Base-by-base conservation (phyloP, 2,888 invertebrate species). In the Pogonocherus hispidulus region DNA sequence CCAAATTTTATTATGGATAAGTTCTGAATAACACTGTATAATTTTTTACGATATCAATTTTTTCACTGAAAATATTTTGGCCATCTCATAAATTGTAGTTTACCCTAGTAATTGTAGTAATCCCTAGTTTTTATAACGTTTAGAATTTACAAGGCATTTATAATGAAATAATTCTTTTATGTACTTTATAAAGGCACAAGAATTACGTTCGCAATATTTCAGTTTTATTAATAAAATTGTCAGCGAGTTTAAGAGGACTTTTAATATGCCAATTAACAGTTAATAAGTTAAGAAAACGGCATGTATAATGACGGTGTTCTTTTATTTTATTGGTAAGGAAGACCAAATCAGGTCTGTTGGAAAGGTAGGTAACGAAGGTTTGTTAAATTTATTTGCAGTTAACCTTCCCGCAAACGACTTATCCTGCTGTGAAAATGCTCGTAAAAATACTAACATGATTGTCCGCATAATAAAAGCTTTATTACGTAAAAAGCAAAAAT, bases 381-480 rank as follows among this genome's bases (percentile, higher is more conserved):
- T 74, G 73, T 70, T 74, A 76, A 76, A 76, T 77, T 77, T 69
- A 69, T 76, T 75, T 74, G 74, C 76, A 76, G 76, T 76, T 76
- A 75, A 76, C 75, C 77, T 74, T 74, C 74, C 76, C 76, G 73
- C 75, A 78, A 78, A 77, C 77, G 79, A 76, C 69, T 68, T 70
- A 75, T 71, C 79, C 78, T 67, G 79, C 79, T 79, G 79, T 65
- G 79, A 77, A 75, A 76, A 75, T 72, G 77, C 75, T 76, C 79
- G 78, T 79, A 79, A 79, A 79, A 76, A 77, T 77, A 76, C 70
- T 79, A 78, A 77, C 78, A 77, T 79, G 77, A 75, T 78, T 78
- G 76, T 79, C 71, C 74, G 72, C 73, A 72, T 76, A 74, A 77
- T 76, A 73, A 76, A 75, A 71, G 71, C 73, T 73, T 74, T 73